phyloP scores from a whole-genome alignment of 2,797 vertebrate genomes.

The Sebastes matsubarae region DNA sequence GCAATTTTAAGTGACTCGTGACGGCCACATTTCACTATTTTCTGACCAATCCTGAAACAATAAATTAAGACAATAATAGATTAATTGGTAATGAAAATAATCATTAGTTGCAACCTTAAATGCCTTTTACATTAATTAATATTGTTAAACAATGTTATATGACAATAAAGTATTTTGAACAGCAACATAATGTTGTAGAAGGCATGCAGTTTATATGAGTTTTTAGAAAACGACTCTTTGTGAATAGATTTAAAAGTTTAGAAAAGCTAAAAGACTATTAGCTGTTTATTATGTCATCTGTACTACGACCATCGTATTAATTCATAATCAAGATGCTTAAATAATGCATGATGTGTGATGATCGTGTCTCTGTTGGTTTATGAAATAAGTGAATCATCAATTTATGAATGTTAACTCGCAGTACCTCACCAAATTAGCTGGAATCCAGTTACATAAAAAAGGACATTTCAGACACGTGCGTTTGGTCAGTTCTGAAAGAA shows the following conservation, averaged over 20 bases:
- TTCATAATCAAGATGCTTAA: not conserved
- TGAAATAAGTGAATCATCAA: not conserved
- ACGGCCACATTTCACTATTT: not conserved
- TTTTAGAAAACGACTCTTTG: not conserved
- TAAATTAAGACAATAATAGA: not conserved
- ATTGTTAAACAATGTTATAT: not conserved
- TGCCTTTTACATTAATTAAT: not conserved
- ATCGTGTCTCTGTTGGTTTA: not conserved
- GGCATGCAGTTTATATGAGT: not conserved
- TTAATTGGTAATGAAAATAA: not conserved
- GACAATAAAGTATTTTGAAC: not conserved
- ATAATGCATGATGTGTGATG: not conserved
- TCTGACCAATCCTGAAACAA: not conserved
- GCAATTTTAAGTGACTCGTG: accelerated
- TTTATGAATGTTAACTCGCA: not conserved
- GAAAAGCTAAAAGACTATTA: too few relatives aligned
- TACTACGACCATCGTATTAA: too few relatives aligned
- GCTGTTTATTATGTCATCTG: too few relatives aligned
- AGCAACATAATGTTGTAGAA: not conserved
- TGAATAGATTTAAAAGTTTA: not conserved
- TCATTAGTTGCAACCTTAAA: not conserved
- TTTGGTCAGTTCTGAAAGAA: not conserved
- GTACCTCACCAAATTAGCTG: not conserved
- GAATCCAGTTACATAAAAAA: not conserved
- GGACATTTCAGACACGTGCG: not conserved